Conservation (phyloP, 2,888 invertebrate species). For the Cantharis nigra region DNA sequence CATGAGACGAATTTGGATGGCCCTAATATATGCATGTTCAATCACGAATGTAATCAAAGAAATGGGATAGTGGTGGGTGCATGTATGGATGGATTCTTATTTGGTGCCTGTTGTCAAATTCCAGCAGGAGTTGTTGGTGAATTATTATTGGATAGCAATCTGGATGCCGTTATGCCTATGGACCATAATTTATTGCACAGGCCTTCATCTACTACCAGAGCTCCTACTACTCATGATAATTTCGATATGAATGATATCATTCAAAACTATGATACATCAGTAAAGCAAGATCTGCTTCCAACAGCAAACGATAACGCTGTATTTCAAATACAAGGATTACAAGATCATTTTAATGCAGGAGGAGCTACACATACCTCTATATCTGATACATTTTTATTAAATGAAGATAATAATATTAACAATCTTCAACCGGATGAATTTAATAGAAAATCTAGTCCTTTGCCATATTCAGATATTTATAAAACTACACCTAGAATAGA, state of each 20-base stretch:
- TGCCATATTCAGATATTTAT: conserved; percentile 39
- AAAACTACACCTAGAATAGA: conserved; percentile 43
- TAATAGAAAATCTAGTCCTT: conserved; percentile 31
- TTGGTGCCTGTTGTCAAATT: conserved; percentile 87
- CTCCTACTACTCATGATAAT: conserved; percentile 12
- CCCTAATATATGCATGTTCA: conserved; percentile 90
- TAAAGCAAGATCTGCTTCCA: conserved; percentile 38
- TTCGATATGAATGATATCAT: neutral
- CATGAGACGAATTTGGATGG: conserved; percentile 65
- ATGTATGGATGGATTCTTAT: conserved; percentile 91
- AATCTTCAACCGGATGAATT: conserved; percentile 51
- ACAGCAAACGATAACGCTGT: conserved; percentile 51
- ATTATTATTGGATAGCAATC: conserved; percentile 37
- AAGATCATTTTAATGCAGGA: conserved; percentile 44
- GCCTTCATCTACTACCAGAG: conserved; percentile 21
- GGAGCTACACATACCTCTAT: conserved; percentile 52
- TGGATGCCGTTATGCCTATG: conserved; percentile 33
- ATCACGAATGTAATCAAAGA: conserved; percentile 82
- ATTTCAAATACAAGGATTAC: conserved; percentile 44
- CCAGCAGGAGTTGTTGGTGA: conserved; percentile 58
- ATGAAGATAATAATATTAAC: conserved; percentile 59
- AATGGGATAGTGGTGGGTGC: conserved; percentile 85
- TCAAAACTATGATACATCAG: neutral
- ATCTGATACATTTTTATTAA: conserved; percentile 67
- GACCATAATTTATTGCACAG: conserved; percentile 35